Percentiles rank a stretch among this genome's conserved stretches.
Conservation (phyloP, 2,888 invertebrate genomes). For the Leucoma salicis region DNA sequence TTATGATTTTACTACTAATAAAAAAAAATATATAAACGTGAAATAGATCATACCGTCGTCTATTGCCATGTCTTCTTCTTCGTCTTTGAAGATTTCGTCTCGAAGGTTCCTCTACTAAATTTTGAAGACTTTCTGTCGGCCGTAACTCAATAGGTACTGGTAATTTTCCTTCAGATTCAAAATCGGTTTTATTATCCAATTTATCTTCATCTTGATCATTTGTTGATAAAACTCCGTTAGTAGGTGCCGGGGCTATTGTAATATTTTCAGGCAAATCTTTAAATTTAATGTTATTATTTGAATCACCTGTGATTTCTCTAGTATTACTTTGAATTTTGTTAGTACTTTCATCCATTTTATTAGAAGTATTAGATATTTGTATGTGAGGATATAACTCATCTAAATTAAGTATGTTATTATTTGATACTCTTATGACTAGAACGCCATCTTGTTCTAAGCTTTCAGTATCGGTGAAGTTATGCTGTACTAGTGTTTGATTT, state of each 20-base stretch:
- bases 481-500: conserved; percentile 56
- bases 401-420: conserved; percentile 70
- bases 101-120: conserved; percentile 50
- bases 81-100: conserved; percentile 45
- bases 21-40: neutral
- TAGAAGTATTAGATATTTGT: conserved; percentile 61
- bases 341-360: conserved; percentile 73
- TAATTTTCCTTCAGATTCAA: conserved; percentile 45
- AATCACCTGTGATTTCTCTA: conserved; percentile 77
- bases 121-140: conserved; percentile 71
- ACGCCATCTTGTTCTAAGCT: conserved; percentile 78
- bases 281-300: conserved; percentile 68
- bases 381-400: conserved; percentile 71
- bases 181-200: conserved; percentile 49
- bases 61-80: conserved; percentile 68
- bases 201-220: conserved; percentile 66
- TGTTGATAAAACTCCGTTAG: conserved; percentile 66
- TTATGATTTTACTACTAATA: no score
- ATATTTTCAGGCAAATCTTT: conserved; percentile 72
- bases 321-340: conserved; percentile 81
- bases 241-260: conserved; percentile 72
- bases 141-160: conserved; percentile 56
- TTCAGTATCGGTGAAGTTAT: conserved; percentile 73
- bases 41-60: conserved; percentile 58
- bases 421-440: conserved; percentile 71